phyloP scores from a whole-genome alignment of 2,888 invertebrate species.

The Apamea crenata region DNA sequence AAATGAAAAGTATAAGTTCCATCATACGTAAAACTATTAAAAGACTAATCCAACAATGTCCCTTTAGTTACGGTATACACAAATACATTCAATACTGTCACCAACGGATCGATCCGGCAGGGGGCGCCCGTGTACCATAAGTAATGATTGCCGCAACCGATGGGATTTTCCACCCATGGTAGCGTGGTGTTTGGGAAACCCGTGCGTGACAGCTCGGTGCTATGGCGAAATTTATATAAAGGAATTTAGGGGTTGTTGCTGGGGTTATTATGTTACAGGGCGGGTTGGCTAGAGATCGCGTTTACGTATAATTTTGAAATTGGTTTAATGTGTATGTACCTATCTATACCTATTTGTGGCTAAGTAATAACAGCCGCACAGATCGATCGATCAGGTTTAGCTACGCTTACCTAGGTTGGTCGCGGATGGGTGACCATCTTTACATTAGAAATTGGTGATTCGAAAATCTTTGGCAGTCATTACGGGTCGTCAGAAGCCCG shows the following conservation, averaged over 20 bases:
- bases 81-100: neutral
- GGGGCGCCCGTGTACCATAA: conserved; percentile 17
- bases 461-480: no score
- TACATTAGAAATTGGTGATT: neutral
- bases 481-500: no score
- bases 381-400: neutral
- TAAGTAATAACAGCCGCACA: neutral
- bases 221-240: conserved; percentile 3
- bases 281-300: neutral
- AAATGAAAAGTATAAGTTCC: neutral
- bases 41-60: neutral
- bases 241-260: conserved; percentile 2
- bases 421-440: no score
- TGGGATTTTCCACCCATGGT: conserved; percentile 61
- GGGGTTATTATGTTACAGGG: neutral
- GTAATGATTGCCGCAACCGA: conserved; percentile 51
- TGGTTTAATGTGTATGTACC: neutral
- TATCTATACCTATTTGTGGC: neutral
- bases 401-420: neutral
- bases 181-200: conserved; percentile 53
- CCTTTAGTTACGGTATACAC: neutral
- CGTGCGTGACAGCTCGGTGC: conserved; percentile 37
- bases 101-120: conserved; percentile 7
- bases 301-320: neutral
- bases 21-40: neutral